Conservation (phyloP, 2,797 vertebrate genomes). For the Scyliorhinus canicula region DNA sequence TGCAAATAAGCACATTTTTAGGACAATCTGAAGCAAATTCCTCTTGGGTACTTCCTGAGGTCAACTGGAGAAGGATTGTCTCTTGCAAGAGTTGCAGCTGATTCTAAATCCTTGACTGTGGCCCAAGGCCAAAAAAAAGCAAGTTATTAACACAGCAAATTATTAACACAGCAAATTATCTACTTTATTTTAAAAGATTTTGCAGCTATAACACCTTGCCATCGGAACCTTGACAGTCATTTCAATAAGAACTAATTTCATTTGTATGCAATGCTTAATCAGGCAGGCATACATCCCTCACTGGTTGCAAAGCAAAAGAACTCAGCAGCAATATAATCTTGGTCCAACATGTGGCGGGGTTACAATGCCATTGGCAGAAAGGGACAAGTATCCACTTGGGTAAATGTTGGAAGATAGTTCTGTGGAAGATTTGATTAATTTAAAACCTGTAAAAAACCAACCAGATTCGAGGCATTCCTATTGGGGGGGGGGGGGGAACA, state of each 20-base stretch:
- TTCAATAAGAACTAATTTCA: background rate
- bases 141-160: too few species aligned
- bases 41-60: background rate
- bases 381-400: background rate
- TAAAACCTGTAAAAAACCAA: too few species aligned
- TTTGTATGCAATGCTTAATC: background rate
- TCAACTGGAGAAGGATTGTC: background rate
- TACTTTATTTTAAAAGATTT: background rate
- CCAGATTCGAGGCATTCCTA: too few species aligned
- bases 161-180: background rate
- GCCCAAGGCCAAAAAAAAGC: background rate
- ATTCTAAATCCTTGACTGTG: background rate
- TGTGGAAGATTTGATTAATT: background rate
- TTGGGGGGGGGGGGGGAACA: too few species aligned
- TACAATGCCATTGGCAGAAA: background rate
- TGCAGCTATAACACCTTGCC: background rate
- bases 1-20: background rate
- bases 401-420: background rate
- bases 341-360: background rate
- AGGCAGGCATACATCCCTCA: background rate
- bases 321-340: background rate
- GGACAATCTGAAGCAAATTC: background rate
- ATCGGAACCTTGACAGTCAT: background rate
- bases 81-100: background rate
- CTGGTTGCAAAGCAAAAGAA: background rate